phyloP scores from a whole-genome alignment of 2,888 invertebrate genomes.

The Ceratothoa steindachneri region DNA sequence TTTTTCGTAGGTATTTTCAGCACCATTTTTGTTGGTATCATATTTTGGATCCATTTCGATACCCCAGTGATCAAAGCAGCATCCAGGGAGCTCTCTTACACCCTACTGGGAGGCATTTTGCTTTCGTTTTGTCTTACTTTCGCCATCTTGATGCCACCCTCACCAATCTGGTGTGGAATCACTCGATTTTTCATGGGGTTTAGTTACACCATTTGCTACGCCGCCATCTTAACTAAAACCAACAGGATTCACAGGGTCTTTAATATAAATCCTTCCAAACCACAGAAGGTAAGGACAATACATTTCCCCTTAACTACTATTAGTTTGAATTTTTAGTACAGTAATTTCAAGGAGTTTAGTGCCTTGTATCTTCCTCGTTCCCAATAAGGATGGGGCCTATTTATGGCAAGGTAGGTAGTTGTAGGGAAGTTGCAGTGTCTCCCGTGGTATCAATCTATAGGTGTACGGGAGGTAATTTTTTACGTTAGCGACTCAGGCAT shows the following conservation, averaged over 20 bases:
- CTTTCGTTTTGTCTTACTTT: slow-evolving; percentile 58
- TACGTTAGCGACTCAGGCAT: too few relatives aligned
- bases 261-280: slow-evolving; percentile 51
- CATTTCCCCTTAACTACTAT: too few relatives aligned
- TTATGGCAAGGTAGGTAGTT: too few relatives aligned
- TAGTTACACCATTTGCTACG: slow-evolving; percentile 59
- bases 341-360: too few relatives aligned
- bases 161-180: slow-evolving; percentile 55
- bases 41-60: slow-evolving; percentile 57
- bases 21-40: slow-evolving; percentile 55
- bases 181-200: slow-evolving; percentile 59
- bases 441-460: too few relatives aligned
- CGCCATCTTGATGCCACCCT: slow-evolving; percentile 57
- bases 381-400: too few relatives aligned
- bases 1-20: slow-evolving; percentile 54
- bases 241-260: slow-evolving; percentile 60
- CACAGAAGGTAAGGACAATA: slow-evolving; percentile 32
- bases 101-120: slow-evolving; percentile 57
- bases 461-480: too few relatives aligned
- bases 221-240: slow-evolving; percentile 59
- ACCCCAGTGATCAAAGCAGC: slow-evolving; percentile 61
- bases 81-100: slow-evolving; percentile 58
- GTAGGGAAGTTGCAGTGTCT: too few relatives aligned
- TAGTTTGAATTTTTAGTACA: too few relatives aligned
- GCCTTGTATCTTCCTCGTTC: too few relatives aligned